A percentile compares a stretch with the other conserved stretches of the same genome.
These are phyloP conservation scores for Laspeyria flexula DNA, from an alignment of 2,888 invertebrate species.

Conservation along the genomic window DNA sequence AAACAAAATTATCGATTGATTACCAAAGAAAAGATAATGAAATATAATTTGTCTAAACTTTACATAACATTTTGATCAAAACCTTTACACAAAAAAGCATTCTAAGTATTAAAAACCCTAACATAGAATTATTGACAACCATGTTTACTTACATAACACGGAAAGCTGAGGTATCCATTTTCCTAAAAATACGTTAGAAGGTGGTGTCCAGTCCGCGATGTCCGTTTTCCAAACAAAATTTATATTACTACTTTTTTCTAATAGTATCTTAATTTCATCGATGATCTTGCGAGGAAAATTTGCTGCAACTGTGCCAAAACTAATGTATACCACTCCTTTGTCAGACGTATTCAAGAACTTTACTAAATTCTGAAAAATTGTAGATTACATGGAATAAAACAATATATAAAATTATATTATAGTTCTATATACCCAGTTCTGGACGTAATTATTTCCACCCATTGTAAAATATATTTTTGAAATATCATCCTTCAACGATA, in stretches of 20 bases:
- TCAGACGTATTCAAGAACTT: slow-evolving; percentile 86
- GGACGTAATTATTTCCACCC: too few relatives aligned
- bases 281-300: slow-evolving; percentile 85
- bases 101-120: too few relatives aligned
- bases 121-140: neutral
- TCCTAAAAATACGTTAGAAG: slow-evolving; percentile 87
- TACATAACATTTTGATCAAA: too few relatives aligned
- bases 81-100: too few relatives aligned
- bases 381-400: neutral
- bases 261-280: slow-evolving; percentile 77
- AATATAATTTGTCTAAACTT: too few relatives aligned
- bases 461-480: too few relatives aligned
- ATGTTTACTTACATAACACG: slow-evolving; percentile 86
- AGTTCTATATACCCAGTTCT: too few relatives aligned
- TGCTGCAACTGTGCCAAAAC: slow-evolving; percentile 90
- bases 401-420: too few relatives aligned
- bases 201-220: slow-evolving; percentile 84
- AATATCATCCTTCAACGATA: too few relatives aligned
- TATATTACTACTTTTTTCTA: slow-evolving; percentile 70
- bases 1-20: too few relatives aligned
- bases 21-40: too few relatives aligned
- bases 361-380: slow-evolving; percentile 32
- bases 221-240: slow-evolving; percentile 91
- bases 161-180: slow-evolving; percentile 91
- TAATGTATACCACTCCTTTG: slow-evolving; percentile 89